Base-by-base conservation (phyloP, 2,113 vertebrate genomes). In the Parus major region DNA sequence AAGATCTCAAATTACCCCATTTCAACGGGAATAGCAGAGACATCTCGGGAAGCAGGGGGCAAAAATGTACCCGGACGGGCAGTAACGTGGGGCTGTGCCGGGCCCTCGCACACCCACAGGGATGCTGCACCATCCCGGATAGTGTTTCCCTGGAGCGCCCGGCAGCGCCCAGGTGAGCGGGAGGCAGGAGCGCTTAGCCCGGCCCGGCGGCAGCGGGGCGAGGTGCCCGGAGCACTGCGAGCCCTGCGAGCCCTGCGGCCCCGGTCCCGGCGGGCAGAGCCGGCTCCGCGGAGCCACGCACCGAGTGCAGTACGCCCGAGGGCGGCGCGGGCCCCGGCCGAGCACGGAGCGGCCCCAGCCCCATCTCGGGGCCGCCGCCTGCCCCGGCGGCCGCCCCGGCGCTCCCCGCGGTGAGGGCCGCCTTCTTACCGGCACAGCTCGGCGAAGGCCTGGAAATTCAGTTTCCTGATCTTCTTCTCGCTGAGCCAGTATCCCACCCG, bases 391-490 rank as follows among this genome's bases (percentile, higher is more conserved):
- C 80, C 49, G 64, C 46, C 75, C 55, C 46, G 46, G 23, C 71
- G 31, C 57, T 73, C 60, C 46, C 69, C 72, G 42, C 83, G 70
- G 57, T 47, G 28, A 65, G 72, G 69, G 70, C 91, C 81, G 71
- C 71, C 78, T 75, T 50, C 92, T 81, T 96, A 99, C 99, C 99
- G 99, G 99, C 99, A 99, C 97, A 99, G 96, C 91, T 99, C 99
- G 22, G 99, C 99, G 96, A 99, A 99, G 96, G 99, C 99, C 98
- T 99, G 98, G 82, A 99, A 99, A 98, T 99, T 99, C 85, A 99
- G 98, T 95, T 99, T 99, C 98, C 99, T 99, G 97, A 99, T 99
- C 96, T 99, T 99, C 98, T 99, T 99, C 96, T 99, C 99, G 92
- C 99, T 99, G 98, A 99, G 98, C 99, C 99, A 99, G 97, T 99